Percentiles rank a stretch among this genome's conserved stretches.
These are phyloP conservation scores for Mesoclemmys tuberculata DNA, from an alignment of 2,113 vertebrate genomes.

Conservation along the genomic window DNA sequence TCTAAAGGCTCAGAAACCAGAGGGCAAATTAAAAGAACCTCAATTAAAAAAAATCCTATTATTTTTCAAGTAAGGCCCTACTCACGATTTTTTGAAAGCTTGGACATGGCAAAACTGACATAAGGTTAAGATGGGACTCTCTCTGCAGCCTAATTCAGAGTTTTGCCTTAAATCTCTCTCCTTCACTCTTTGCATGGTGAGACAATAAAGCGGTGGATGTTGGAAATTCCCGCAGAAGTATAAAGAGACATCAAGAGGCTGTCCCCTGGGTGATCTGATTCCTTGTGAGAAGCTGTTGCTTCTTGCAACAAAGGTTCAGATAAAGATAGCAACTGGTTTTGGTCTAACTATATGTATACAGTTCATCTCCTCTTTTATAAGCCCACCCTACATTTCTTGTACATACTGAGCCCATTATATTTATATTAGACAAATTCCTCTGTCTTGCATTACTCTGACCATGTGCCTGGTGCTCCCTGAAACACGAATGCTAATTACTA, in stretches of 20 bases:
- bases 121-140: neutral
- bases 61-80: neutral
- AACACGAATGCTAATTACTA: neutral
- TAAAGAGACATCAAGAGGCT: neutral
- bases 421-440: neutral
- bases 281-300: neutral
- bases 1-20: neutral
- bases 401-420: too few species aligned
- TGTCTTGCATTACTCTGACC: neutral
- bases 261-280: neutral
- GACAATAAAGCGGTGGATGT: neutral
- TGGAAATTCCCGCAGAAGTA: neutral
- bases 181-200: neutral
- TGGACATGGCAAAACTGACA: neutral
- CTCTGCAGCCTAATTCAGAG: neutral
- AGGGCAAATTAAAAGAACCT: neutral
- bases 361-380: neutral
- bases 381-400: neutral
- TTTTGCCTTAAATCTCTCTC: neutral
- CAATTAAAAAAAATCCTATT: neutral
- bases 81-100: neutral
- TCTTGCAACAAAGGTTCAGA: fast-evolving
- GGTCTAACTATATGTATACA: too few species aligned
- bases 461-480: neutral
- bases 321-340: neutral